These are phyloP conservation scores for Thalassaphorura encarpata DNA, from an alignment of 1,140 invertebrate species.

Conservation along the genomic window DNA sequence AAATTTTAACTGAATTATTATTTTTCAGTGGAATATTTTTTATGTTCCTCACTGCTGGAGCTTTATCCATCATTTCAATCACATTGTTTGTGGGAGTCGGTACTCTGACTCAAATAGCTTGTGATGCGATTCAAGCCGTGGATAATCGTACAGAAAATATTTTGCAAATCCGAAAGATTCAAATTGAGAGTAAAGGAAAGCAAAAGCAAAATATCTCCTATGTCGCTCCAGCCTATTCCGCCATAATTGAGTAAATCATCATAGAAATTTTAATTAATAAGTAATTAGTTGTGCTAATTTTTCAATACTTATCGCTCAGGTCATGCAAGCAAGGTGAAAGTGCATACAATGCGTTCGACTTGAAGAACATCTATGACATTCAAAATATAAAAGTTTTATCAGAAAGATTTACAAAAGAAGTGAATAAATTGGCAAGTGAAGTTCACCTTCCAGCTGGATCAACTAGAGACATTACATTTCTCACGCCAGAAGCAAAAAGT, in stretches of 20 bases:
- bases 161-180: constrained; percentile 16
- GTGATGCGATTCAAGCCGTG: constrained; percentile 18
- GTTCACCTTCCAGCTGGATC: constrained; percentile 17
- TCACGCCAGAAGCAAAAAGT: constrained; percentile 20
- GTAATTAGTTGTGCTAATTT: no score
- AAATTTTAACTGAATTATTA: no score
- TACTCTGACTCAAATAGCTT: constrained; percentile 18
- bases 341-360: constrained; percentile 23
- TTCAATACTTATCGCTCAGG: no score
- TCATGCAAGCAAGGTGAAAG: constrained; percentile 12
- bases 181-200: constrained; percentile 12
- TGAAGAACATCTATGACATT: constrained; percentile 21
- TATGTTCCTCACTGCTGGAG: constrained; percentile 16
- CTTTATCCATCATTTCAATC: constrained; percentile 12
- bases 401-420: constrained; percentile 17
- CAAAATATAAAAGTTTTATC: constrained; percentile 11
- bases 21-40: constrained; percentile 24
- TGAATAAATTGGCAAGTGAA: constrained; percentile 13
- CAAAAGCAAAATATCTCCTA: no score
- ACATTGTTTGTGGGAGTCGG: constrained; percentile 19
- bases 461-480: constrained; percentile 22
- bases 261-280: no score
- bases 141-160: constrained; percentile 26
- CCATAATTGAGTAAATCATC: no score
- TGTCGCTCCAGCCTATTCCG: no score